Evolutionary conservation across 2,113 vertebrate species (phyloP), one percentile per base, ranked within the genome.

Genomic region (Capricornis sumatraensis): DNA sequence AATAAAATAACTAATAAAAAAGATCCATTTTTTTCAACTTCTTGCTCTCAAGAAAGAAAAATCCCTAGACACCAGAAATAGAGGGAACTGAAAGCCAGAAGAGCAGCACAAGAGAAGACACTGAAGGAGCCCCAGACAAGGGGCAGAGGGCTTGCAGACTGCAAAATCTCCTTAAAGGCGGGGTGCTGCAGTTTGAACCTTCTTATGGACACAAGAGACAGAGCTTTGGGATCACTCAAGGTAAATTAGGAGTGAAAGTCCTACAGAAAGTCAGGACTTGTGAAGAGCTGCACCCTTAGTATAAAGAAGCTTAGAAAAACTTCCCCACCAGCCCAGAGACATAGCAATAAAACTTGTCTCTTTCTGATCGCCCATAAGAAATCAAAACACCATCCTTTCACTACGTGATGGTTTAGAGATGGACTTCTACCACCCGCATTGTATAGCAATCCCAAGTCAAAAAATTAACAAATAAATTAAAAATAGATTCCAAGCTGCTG

Each of bases 401-500:
- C 12, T 53, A 60, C 15, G 21, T 23, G 36, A 64, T 36, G 8
- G 23, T 83, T 87, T 50, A 52, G 25, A 89, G 33, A 50, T 93
- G n/a, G 53, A 82, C 40, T 89, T 84, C 84, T 19, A 84, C n/a
- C 81, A 87, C 83, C 57, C 55, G 82, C 36, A 67, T 25, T 50
- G 40, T 88, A 33, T 43, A 85, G 58, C 25, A 64, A 96, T 58
- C 36, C 27, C 16, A 88, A 90, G 28, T 79, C 28, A 91, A 93
- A 96, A 90, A 79, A 83, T 36, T 83, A 94, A 89, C 57, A 97
- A 88, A 90, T 58, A 57, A 89, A 90, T 16, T 53, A 86, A 91
- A 93, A 91, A 88, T 36, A 95, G 76, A 36, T 52, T 71, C 67
- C 53, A 86, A 33, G 11, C 33, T 92, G 45, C 45, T 82, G 64